phyloP scores from a whole-genome alignment of 2,888 invertebrate genomes.

The Diadegma fenestrale region DNA sequence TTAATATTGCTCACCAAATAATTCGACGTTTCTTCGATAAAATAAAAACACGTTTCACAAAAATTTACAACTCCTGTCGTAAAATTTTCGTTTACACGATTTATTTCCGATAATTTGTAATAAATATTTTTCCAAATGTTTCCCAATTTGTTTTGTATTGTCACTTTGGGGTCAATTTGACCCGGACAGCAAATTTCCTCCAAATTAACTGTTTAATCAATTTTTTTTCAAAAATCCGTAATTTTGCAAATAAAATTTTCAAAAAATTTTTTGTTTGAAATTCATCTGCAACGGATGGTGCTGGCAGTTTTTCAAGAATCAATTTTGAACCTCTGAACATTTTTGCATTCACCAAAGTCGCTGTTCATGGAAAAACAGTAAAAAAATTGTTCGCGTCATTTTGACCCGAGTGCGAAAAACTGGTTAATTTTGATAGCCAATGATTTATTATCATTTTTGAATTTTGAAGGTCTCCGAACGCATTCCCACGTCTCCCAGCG shows the following conservation, averaged over 20 bases:
- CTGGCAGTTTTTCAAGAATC: not conserved
- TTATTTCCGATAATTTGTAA: too few relatives aligned
- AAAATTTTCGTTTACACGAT: not conserved
- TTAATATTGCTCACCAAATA: not conserved
- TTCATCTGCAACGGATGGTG: not conserved
- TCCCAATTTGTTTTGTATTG: not conserved
- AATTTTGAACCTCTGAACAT: not conserved
- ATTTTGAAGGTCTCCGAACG: constrained; percentile 18
- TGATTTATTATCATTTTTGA: not conserved
- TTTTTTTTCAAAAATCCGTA: not conserved
- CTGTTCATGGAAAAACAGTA: not conserved
- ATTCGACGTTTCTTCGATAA: not conserved
- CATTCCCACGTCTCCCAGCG: not conserved
- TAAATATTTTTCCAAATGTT: too few relatives aligned
- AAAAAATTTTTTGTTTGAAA: not conserved
- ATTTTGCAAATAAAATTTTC: not conserved
- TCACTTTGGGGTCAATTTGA: not conserved
- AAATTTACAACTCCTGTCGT: not conserved
- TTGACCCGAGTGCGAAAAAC: not conserved
- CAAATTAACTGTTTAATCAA: not conserved
- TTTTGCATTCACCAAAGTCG: not conserved
- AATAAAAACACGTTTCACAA: not conserved
- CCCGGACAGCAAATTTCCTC: not conserved
- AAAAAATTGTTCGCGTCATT: not conserved
- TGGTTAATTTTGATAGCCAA: not conserved